These are phyloP conservation scores for Ochlodes sylvanus DNA, from an alignment of 2,888 invertebrate species.

Conservation along the genomic window DNA sequence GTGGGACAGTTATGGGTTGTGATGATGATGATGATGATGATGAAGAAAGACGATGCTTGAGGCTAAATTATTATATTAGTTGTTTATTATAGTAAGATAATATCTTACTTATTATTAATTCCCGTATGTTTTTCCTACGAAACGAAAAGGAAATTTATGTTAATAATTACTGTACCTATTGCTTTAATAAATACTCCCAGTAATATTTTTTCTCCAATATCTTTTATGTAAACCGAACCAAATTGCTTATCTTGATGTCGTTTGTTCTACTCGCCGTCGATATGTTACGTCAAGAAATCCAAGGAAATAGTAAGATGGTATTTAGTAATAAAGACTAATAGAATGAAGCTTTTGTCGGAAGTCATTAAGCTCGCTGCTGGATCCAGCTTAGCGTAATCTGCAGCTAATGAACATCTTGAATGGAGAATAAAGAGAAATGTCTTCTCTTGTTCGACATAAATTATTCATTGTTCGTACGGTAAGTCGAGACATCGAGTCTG, in stretches of 20 bases:
- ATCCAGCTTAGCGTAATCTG: slow-evolving; percentile 22
- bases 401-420: slow-evolving; percentile 14
- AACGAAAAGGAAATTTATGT: no score
- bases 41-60: no score
- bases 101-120: no score
- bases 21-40: no score
- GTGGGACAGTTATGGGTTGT: no score
- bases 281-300: not conserved
- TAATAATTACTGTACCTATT: no score
- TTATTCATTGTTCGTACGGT: slow-evolving; percentile 1
- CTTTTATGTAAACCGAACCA: no score
- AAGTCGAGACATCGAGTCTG: not conserved
- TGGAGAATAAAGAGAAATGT: slow-evolving; percentile 10
- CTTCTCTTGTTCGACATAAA: slow-evolving; percentile 5
- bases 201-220: no score
- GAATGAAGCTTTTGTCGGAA: slow-evolving; percentile 21
- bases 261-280: not conserved
- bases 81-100: no score
- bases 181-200: no score
- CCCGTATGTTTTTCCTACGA: no score
- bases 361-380: slow-evolving; percentile 24
- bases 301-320: not conserved
- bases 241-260: not conserved
- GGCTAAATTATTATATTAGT: no score
- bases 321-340: slow-evolving; percentile 8